Evolutionary conservation across 2,888 invertebrate species (phyloP).

Genomic region (Andricus curvator): DNA sequence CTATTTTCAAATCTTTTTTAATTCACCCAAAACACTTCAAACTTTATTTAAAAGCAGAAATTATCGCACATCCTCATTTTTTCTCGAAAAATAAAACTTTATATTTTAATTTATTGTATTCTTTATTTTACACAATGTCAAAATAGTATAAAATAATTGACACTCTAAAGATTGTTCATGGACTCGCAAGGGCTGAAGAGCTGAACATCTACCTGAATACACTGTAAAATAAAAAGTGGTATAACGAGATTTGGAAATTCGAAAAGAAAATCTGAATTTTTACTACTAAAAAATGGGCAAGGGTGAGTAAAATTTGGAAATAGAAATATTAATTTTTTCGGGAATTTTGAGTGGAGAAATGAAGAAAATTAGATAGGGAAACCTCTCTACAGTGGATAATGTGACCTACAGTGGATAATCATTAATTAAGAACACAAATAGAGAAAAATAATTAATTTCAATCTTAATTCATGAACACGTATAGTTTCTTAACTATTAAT

Average conservation of each 20-base stretch:
- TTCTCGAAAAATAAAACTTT: background rate
- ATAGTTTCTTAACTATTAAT: too few relatives aligned
- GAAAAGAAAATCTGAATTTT: background rate
- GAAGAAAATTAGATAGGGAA: background rate
- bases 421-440: too few relatives aligned
- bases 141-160: background rate
- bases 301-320: conserved; percentile 20
- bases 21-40: background rate
- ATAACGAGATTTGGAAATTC: background rate
- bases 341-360: background rate
- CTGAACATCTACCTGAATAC: background rate
- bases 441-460: too few relatives aligned
- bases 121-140: background rate
- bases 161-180: background rate
- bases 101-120: background rate
- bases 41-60: background rate
- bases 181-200: background rate
- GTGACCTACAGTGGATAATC: too few relatives aligned
- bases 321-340: background rate
- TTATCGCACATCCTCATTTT: background rate
- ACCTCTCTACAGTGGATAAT: too few relatives aligned
- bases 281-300: conserved; percentile 1
- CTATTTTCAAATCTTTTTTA: background rate
- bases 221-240: background rate
- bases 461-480: too few relatives aligned